Conservation (phyloP, 2,888 invertebrate species). For the Blomia tropicalis region DNA sequence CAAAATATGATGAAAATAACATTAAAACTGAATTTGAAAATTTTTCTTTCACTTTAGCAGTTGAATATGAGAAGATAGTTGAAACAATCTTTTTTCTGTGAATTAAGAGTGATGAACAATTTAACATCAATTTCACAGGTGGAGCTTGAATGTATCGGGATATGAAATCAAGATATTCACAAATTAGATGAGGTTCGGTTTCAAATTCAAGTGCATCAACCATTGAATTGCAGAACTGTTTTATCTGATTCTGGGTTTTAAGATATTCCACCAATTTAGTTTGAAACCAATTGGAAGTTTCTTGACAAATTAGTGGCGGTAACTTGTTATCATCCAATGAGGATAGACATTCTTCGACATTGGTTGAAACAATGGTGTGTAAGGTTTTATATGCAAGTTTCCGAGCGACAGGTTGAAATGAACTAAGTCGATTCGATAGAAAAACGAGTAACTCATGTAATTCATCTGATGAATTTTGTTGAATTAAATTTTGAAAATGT, state of each 20-base stretch:
- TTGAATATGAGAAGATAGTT: background rate
- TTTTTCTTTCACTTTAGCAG: slow-evolving; percentile 1
- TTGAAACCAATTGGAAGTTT: background rate
- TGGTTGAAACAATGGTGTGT: slow-evolving; percentile 26
- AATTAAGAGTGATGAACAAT: slow-evolving; percentile 16
- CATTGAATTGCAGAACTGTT: slow-evolving; percentile 44
- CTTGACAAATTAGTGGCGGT: background rate
- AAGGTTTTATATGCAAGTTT: slow-evolving; percentile 50
- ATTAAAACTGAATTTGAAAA: slow-evolving; percentile 20
- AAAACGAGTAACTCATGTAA: slow-evolving; percentile 76
- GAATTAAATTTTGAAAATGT: slow-evolving; percentile 46
- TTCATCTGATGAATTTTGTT: slow-evolving; percentile 40
- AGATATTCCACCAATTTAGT: background rate
- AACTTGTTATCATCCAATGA: background rate
- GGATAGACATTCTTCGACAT: background rate
- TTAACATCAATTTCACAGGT: slow-evolving; percentile 1
- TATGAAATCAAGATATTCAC: slow-evolving; percentile 68
- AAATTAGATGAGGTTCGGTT: slow-evolving; percentile 62
- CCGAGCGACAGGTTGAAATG: slow-evolving; percentile 58
- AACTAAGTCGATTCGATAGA: slow-evolving; percentile 65
- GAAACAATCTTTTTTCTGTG: slow-evolving; percentile 10
- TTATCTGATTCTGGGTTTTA: background rate
- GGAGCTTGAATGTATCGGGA: slow-evolving; percentile 46
- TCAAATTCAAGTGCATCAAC: slow-evolving; percentile 77
- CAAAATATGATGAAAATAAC: slow-evolving; percentile 19